phyloP scores from a whole-genome alignment of 2,113 vertebrate genomes.

The Myodes glareolus region DNA sequence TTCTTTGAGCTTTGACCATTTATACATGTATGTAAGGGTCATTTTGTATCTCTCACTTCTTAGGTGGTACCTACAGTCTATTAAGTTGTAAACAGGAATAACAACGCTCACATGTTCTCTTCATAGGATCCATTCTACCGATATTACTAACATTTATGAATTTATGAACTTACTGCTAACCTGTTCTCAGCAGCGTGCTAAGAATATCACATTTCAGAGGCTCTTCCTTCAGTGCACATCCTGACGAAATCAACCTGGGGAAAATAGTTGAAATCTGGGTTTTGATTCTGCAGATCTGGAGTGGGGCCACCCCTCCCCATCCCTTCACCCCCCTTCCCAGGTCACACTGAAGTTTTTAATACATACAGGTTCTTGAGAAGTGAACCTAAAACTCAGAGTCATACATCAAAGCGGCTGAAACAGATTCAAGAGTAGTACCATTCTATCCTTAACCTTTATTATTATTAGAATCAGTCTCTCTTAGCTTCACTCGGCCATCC shows the following conservation, averaged over 20 bases:
- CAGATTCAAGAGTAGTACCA: not conserved
- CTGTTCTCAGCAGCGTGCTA: not conserved
- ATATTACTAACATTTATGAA: not conserved
- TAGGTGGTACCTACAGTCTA: not conserved
- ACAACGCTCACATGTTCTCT: not conserved
- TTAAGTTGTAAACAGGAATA: not conserved
- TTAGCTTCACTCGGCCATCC: not conserved
- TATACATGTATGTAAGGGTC: not conserved
- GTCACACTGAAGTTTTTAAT: not conserved
- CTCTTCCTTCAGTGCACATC: not conserved
- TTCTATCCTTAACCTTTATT: slow-evolving; percentile 1
- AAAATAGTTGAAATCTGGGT: not conserved
- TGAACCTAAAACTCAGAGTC: not conserved
- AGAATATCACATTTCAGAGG: not conserved
- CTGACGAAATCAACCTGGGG: not conserved
- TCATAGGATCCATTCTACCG: not conserved
- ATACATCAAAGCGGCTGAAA: not conserved
- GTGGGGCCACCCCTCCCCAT: not conserved
- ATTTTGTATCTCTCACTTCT: not conserved
- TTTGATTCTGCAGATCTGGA: not conserved
- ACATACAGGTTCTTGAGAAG: not conserved
- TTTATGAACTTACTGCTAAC: not conserved
- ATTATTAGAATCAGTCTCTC: not conserved
- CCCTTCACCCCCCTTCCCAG: not conserved
- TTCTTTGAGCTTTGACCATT: slow-evolving; percentile 34